Conservation (phyloP, 2,888 invertebrate genomes). For the Nomada hirtipes region DNA sequence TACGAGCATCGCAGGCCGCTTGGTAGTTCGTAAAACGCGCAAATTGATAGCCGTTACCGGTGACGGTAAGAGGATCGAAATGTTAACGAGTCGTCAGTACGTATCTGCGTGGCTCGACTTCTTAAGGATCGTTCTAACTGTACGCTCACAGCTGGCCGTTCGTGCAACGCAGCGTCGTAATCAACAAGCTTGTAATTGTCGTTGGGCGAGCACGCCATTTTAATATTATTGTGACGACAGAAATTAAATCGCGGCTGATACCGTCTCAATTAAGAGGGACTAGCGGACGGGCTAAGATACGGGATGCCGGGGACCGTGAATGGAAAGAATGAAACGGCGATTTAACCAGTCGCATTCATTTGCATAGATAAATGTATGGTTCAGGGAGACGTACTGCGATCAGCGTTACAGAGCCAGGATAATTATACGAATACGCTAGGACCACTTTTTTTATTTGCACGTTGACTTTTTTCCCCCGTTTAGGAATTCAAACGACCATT, state of each 20-base stretch:
- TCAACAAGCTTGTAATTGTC: slow-evolving; percentile 63
- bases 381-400: not conserved
- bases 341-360: slow-evolving; percentile 10
- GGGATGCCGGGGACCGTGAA: not conserved
- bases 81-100: slow-evolving; percentile 72
- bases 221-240: slow-evolving; percentile 40
- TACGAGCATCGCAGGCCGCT: slow-evolving; percentile 63
- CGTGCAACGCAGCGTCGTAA: slow-evolving; percentile 45
- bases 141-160: slow-evolving; percentile 15
- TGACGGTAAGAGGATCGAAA: slow-evolving; percentile 64
- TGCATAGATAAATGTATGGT: slow-evolving; percentile 16
- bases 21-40: slow-evolving; percentile 72
- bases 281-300: not conserved
- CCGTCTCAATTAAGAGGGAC: slow-evolving; percentile 44
- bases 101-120: slow-evolving; percentile 53
- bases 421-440: slow-evolving; percentile 1
- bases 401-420: not conserved
- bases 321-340: not conserved
- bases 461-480: not conserved
- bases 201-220: slow-evolving; percentile 49
- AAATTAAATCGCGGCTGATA: slow-evolving; percentile 35
- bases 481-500: slow-evolving; percentile 23
- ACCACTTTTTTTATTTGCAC: not conserved
- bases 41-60: slow-evolving; percentile 64
- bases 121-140: slow-evolving; percentile 28